Evolutionary conservation across 2,888 invertebrate genomes (phyloP).

Genomic region (Philereme vetulata): DNA sequence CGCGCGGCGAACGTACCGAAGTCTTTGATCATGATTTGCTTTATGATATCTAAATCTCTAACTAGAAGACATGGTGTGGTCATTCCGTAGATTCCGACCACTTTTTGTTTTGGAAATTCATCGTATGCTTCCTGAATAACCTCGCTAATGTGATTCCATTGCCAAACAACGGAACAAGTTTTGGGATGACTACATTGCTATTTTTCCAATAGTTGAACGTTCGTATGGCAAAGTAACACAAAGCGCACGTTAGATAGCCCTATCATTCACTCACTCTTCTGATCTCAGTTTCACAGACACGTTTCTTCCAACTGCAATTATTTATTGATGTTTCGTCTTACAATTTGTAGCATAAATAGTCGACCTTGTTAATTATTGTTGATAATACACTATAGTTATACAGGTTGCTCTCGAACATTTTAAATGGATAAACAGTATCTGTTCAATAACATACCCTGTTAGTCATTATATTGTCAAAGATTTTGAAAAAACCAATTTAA

Average conservation of each 20-base stretch:
- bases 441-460: no score
- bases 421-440: no score
- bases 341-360: no score
- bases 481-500: no score
- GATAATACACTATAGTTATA: no score
- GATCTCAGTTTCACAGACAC: no score
- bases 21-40: slow-evolving; percentile 59
- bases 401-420: no score
- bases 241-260: slow-evolving; percentile 1
- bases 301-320: no score
- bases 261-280: no score
- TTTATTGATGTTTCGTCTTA: no score
- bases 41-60: slow-evolving; percentile 58
- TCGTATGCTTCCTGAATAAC: slow-evolving; percentile 50
- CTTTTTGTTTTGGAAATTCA: slow-evolving; percentile 53
- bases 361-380: no score
- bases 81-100: slow-evolving; percentile 58
- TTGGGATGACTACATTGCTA: slow-evolving; percentile 48
- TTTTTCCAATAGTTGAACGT: slow-evolving; percentile 57
- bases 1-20: slow-evolving; percentile 57
- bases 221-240: slow-evolving; percentile 50
- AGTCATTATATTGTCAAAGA: no score
- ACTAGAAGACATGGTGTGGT: slow-evolving; percentile 53
- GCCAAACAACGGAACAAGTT: slow-evolving; percentile 54
- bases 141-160: slow-evolving; percentile 40